phyloP scores from a whole-genome alignment of 2,113 vertebrate genomes.

The Tichodroma muraria region DNA sequence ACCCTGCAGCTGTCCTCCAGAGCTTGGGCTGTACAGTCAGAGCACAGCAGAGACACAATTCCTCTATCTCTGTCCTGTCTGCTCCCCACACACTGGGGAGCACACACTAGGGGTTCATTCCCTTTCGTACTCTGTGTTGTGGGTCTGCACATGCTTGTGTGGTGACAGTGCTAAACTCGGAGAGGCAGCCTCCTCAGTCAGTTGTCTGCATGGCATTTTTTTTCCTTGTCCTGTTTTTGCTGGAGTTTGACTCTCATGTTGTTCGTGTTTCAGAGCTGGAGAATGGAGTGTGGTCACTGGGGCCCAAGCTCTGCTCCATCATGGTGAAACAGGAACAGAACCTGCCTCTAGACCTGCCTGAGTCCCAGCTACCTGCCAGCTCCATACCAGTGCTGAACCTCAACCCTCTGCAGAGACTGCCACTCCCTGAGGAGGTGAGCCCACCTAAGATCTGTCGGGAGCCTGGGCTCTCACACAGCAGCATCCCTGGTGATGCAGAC shows the following conservation, averaged over 20 bases:
- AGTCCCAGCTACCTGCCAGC: conserved; percentile 67
- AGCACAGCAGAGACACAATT: background rate
- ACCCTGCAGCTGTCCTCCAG: background rate
- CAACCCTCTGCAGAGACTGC: conserved; percentile 80
- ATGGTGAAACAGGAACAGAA: conserved; percentile 94
- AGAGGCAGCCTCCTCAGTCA: background rate
- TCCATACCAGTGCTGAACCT: conserved; percentile 78
- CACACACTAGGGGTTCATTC: background rate
- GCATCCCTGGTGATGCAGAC: background rate
- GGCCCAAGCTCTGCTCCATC: conserved; percentile 90
- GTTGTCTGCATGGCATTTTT: background rate
- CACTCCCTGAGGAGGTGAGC: conserved; percentile 78
- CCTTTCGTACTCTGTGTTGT: background rate
- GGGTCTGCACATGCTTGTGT: conserved; percentile 7
- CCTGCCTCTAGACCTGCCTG: conserved; percentile 71
- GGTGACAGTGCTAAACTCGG: conserved; percentile 20
- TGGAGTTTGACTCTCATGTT: conserved; percentile 37
- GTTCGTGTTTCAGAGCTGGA: conserved; percentile 76
- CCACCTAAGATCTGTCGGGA: background rate
- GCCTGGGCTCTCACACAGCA: background rate
- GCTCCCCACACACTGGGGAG: background rate
- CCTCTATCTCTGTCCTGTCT: background rate
- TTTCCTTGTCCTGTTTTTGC: background rate
- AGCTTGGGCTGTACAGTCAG: background rate
- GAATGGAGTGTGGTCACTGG: conserved; percentile 86